Conservation (phyloP, 1,140 invertebrate species). For the Brachionus rubens region DNA sequence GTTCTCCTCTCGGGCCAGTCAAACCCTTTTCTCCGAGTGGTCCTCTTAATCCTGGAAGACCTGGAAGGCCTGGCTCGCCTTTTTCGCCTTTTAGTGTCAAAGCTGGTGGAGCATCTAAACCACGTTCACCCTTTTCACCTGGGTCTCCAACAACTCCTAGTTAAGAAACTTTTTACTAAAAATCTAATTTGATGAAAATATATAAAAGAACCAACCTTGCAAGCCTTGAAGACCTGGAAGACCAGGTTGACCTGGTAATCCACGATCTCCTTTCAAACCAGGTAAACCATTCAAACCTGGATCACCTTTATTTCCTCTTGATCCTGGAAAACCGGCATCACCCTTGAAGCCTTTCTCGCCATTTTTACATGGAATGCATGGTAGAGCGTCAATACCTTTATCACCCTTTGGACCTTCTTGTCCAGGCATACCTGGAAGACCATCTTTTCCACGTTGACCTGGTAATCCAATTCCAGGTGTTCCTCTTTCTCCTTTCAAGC, state of each 20-base stretch:
- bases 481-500: conserved; percentile 28
- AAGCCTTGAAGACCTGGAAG: background rate
- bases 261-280: conserved; percentile 52
- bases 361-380: conserved; percentile 9
- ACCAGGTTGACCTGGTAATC: conserved; percentile 35
- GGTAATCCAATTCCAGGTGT: conserved; percentile 15
- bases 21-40: conserved; percentile 52
- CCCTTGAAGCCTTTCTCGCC: conserved; percentile 46
- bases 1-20: conserved; percentile 39
- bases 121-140: background rate
- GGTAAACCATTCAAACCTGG: background rate
- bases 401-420: conserved; percentile 22
- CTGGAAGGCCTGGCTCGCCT: conserved; percentile 19
- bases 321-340: conserved; percentile 35
- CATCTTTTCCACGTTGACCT: background rate
- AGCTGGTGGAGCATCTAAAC: background rate
- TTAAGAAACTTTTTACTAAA: too few relatives aligned
- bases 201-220: background rate
- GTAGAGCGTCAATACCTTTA: conserved; percentile 10
- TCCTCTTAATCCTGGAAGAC: conserved; percentile 5
- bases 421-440: background rate
- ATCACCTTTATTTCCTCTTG: conserved; percentile 21
- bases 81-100: conserved; percentile 21
- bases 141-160: conserved; percentile 27
- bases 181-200: too few relatives aligned